These are phyloP conservation scores for Siphlonurus alternatus DNA, from an alignment of 2,888 invertebrate genomes.

Conservation along the genomic window DNA sequence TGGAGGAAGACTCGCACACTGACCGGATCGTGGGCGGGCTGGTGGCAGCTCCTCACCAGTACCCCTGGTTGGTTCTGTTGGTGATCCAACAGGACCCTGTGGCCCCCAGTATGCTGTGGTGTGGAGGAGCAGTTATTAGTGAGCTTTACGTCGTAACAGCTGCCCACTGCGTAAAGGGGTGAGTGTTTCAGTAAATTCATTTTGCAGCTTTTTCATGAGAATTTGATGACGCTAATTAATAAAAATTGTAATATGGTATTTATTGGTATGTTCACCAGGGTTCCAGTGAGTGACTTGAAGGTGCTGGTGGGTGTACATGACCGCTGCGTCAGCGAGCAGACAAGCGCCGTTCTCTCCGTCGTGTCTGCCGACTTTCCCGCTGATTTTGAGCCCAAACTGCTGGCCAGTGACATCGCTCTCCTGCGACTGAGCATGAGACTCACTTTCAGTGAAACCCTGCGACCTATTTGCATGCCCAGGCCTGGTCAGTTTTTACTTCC, in stretches of 20 bases:
- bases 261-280: too few species aligned
- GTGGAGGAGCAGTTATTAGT: neutral
- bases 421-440: neutral
- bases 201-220: too few species aligned
- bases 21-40: conserved; percentile 20
- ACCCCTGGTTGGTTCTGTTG: conserved; percentile 21
- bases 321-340: neutral
- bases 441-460: neutral
- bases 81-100: conserved; percentile 17
- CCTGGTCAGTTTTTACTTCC: neutral
- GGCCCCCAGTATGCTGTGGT: neutral
- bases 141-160: neutral
- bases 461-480: neutral
- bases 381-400: neutral
- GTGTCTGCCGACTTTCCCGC: neutral
- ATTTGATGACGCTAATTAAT: too few species aligned
- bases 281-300: neutral
- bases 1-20: conserved; percentile 7
- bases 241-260: too few species aligned
- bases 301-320: neutral
- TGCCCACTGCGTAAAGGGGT: neutral
- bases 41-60: conserved; percentile 19
- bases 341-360: neutral
- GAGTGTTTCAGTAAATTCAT: too few species aligned
- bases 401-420: neutral